Base-by-base conservation (phyloP, 2,888 invertebrate species). In the Chorisops tibialis region DNA sequence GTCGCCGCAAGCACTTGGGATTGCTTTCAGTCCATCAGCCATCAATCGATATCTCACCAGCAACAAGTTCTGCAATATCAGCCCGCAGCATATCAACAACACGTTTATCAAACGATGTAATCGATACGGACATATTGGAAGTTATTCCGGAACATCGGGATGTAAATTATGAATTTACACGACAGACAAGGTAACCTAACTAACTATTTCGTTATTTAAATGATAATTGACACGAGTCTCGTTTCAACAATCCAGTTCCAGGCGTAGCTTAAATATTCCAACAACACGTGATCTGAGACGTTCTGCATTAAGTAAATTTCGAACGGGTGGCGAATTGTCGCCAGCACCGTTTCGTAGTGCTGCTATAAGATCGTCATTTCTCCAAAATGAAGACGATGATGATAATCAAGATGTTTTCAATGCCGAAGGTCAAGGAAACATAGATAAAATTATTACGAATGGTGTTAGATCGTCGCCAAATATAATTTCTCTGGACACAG, bases 251-350 rank as follows among this genome's bases (percentile, higher is more conserved):
- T 63, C 38, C 41, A 77, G 77, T 63, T 71, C 72, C 21, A 71
- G 76, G 9, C 74, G 75, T 30, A 71, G 69, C 45, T 65, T 76
- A 56, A 75, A 75, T 66, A 72, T 76, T 65, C 72, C 71, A 45
- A 63, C 71, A 41, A 41, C 41, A 41, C 64, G 70, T 16, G 69
- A 68, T 59, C 66, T 71, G 19, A 71, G 71, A 58, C 72, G 72
- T 38, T 71, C 70, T 61, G 66, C 71, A 14, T 35, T 76, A 12
- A 47, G 18, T 9, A 41, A n/a, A n/a, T n/a, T n/a, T n/a, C 14
- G 16, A 18, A 7, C 41, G 6, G 41, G 11, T 7, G 2, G 41
- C 2, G 16, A 18, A 18, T 3, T 37, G n/a, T 37, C 11, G 11
- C 37, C 7, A 41, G 41, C 41, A 16, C 12, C 30, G 30, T 19